Percentiles rank a stretch among this genome's conserved stretches.
These are phyloP conservation scores for Scomber japonicus DNA, from an alignment of 2,113 vertebrate genomes.

Conservation along the genomic window DNA sequence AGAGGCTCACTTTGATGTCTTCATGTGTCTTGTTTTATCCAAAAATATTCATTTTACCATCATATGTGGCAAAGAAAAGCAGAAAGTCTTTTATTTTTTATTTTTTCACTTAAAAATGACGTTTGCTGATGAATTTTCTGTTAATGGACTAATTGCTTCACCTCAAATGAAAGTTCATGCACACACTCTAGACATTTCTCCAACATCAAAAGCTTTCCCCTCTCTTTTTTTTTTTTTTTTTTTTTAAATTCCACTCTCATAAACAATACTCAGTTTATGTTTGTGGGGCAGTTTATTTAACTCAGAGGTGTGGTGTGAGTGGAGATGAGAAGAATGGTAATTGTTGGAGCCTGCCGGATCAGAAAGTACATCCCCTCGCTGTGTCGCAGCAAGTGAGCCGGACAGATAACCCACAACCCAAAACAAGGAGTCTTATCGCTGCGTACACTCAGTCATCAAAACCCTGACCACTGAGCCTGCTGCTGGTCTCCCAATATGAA, in stretches of 20 bases:
- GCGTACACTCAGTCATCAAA: neutral
- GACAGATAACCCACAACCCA: slow-evolving; percentile 6
- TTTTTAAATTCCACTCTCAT: slow-evolving; percentile 3
- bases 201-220: slow-evolving; percentile 39
- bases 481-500: slow-evolving; percentile 21
- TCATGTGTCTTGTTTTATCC: too few relatives aligned
- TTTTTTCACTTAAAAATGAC: too few relatives aligned
- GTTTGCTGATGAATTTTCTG: too few relatives aligned
- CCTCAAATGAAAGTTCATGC: neutral
- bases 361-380: slow-evolving; percentile 7
- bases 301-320: slow-evolving; percentile 28
- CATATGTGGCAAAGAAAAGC: too few relatives aligned
- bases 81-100: too few relatives aligned
- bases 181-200: neutral
- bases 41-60: too few relatives aligned
- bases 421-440: neutral
- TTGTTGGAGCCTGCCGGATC: slow-evolving; percentile 6
- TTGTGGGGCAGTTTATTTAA: slow-evolving; percentile 37
- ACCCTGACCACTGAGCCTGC: slow-evolving; percentile 21
- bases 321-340: slow-evolving; percentile 36
- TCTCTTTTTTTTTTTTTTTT: neutral
- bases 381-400: slow-evolving; percentile 6
- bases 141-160: neutral
- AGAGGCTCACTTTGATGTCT: too few relatives aligned
- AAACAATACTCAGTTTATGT: slow-evolving; percentile 54